These are phyloP conservation scores for Etheostoma nigrum DNA, from an alignment of 2,797 vertebrate species.

Conservation along the genomic window DNA sequence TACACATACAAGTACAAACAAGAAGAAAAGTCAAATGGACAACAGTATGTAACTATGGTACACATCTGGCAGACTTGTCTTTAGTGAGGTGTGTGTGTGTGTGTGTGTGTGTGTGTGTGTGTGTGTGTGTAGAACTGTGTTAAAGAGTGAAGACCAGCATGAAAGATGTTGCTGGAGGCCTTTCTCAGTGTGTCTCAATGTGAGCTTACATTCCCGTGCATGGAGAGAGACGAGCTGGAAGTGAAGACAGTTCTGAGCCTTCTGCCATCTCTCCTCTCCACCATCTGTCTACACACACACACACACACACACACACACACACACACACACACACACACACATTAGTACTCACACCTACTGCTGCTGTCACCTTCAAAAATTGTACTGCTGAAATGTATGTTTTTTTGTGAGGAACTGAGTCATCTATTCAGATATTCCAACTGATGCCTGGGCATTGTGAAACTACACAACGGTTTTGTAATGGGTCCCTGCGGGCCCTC, in stretches of 20 bases:
- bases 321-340: too few relatives aligned
- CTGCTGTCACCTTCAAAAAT: conserved; percentile 58
- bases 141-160: conserved; percentile 56
- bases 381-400: conserved; percentile 44
- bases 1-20: conserved; percentile 29
- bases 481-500: conserved; percentile 58
- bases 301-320: conserved; percentile 18
- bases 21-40: conserved; percentile 29
- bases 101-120: conserved; percentile 13
- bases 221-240: conserved; percentile 60
- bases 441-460: conserved; percentile 63
- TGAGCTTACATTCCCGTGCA: conserved; percentile 56
- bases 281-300: conserved; percentile 38
- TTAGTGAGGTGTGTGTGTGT: conserved; percentile 20
- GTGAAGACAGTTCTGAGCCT: conserved; percentile 61
- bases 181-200: conserved; percentile 60
- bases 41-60: not conserved
- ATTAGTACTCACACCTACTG: conserved; percentile 45
- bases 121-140: conserved; percentile 11
- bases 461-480: conserved; percentile 56
- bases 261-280: conserved; percentile 56
- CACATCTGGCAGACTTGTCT: conserved; percentile 29
- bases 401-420: conserved; percentile 49
- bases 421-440: conserved; percentile 60
- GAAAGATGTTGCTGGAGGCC: conserved; percentile 70